Conservation (phyloP, 1,140 invertebrate species). For the Periplaneta americana region DNA sequence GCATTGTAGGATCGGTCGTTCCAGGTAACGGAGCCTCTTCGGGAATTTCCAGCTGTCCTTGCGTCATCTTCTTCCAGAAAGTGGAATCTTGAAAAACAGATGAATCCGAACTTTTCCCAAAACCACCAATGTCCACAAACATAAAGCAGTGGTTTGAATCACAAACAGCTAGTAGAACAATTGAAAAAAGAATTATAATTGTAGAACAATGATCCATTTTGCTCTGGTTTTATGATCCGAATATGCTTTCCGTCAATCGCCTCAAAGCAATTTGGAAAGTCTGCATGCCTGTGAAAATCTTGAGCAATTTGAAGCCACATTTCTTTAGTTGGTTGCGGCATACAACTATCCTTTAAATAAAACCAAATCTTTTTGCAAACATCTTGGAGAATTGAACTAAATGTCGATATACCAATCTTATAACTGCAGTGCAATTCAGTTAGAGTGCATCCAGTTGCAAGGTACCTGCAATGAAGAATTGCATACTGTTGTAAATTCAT, state of each 20-base stretch:
- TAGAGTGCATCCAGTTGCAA: conserved; percentile 29
- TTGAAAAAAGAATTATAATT: conserved; percentile 34
- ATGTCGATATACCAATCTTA: conserved; percentile 30
- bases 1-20: conserved; percentile 8
- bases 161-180: conserved; percentile 33
- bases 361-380: conserved; percentile 30
- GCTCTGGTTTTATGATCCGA: conserved; percentile 21
- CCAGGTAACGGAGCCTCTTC: conserved; percentile 9
- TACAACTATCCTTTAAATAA: conserved; percentile 22
- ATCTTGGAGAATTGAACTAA: conserved; percentile 26
- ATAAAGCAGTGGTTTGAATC: conserved; percentile 36
- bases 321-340: conserved; percentile 26
- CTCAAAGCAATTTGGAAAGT: conserved; percentile 32
- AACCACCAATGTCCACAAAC: conserved; percentile 34
- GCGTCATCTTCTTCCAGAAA: conserved; percentile 13
- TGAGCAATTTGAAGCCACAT: conserved; percentile 28
- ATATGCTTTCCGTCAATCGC: conserved; percentile 36
- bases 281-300: conserved; percentile 28
- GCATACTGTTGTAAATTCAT: neutral
- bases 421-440: conserved; percentile 31
- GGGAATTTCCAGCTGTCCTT: conserved; percentile 12
- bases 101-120: conserved; percentile 29
- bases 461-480: conserved; percentile 26
- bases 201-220: conserved; percentile 32
- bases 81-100: conserved; percentile 23